Conservation (phyloP, 1,140 invertebrate genomes). For the Limonius californicus region DNA sequence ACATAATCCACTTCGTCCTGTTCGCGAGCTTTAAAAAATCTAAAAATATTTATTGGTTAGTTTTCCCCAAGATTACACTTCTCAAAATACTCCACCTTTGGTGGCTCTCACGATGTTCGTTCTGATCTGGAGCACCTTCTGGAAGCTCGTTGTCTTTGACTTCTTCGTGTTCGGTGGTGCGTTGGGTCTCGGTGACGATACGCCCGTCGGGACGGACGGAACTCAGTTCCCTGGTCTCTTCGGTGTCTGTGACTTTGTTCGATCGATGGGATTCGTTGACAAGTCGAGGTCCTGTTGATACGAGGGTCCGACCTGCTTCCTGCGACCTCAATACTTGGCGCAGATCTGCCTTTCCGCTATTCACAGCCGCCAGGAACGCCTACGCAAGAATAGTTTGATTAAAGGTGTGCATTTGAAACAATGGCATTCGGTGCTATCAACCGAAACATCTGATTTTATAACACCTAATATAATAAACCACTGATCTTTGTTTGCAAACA, state of each 20-base stretch:
- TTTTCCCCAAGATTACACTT: too few relatives aligned
- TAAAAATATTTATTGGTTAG: too few relatives aligned
- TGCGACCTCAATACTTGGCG: conserved; percentile 58
- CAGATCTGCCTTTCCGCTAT: conserved; percentile 62
- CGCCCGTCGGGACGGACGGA: conserved; percentile 65
- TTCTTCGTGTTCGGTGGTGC: conserved; percentile 79
- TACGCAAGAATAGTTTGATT: conserved; percentile 43
- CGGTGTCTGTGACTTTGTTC: conserved; percentile 77
- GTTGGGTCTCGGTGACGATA: conserved; percentile 76
- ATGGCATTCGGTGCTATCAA: too few relatives aligned
- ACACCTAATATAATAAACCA: too few relatives aligned
- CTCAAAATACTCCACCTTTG: conserved; percentile 50
- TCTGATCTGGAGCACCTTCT: conserved; percentile 52
- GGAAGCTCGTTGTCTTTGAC: conserved; percentile 72
- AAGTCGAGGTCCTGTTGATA: conserved; percentile 62
- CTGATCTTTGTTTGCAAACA: too few relatives aligned
- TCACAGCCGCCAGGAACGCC: conserved; percentile 70
- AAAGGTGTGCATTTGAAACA: too few relatives aligned
- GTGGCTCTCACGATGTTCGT: conserved; percentile 53
- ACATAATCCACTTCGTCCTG: conserved; percentile 74
- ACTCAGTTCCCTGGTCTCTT: conserved; percentile 61
- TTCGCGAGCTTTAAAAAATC: conserved; percentile 49
- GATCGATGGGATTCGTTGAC: conserved; percentile 72
- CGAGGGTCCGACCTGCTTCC: conserved; percentile 50
- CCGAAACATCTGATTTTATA: too few relatives aligned